Conservation (phyloP, 1,140 invertebrate species). For the Linepithema humile region DNA sequence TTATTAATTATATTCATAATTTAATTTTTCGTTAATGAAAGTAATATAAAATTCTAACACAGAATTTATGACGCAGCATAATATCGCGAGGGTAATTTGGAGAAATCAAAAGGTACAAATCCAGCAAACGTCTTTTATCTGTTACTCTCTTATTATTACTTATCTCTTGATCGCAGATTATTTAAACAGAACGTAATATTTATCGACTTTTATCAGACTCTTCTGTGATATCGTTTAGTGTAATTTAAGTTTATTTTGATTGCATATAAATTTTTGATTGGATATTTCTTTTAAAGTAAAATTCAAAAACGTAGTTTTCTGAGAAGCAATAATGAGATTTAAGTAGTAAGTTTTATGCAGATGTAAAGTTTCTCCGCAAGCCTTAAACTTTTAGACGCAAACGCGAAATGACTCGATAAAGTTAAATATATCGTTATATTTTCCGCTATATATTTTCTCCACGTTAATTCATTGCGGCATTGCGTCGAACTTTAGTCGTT, state of each 20-base stretch:
- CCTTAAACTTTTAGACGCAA: neutral
- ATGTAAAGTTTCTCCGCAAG: neutral
- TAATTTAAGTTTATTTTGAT: neutral
- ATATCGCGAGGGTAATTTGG: neutral
- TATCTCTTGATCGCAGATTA: constrained; percentile 30
- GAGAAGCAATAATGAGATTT: neutral
- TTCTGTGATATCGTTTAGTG: neutral
- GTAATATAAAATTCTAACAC: neutral
- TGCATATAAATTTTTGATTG: too few relatives aligned
- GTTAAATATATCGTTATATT: neutral
- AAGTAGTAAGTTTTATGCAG: neutral
- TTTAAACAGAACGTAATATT: neutral
- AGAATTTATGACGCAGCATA: neutral
- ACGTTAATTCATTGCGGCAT: neutral
- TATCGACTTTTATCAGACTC: neutral
- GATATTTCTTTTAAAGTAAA: neutral
- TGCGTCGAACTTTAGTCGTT: neutral
- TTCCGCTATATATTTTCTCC: neutral
- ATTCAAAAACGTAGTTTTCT: neutral
- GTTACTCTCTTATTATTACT: too few relatives aligned
- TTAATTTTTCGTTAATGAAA: neutral
- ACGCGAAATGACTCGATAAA: neutral
- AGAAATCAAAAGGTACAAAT: neutral
- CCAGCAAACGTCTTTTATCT: neutral
- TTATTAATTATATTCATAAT: neutral